Base-by-base conservation (phyloP, 53 echinoderm and acorn worm genomes). In the Temnopleurus reevesii region DNA sequence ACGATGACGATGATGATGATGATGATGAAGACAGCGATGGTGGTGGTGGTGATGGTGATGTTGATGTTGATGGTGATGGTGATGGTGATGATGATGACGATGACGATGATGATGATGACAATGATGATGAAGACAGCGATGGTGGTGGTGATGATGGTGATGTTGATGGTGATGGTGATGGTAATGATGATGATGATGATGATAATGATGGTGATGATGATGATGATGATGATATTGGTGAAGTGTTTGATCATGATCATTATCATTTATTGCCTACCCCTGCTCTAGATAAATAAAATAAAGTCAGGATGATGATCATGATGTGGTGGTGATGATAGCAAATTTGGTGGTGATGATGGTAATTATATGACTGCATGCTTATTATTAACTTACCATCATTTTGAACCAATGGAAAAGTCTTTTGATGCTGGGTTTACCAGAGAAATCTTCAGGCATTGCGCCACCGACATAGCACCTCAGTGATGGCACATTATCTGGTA, bases 381-480 rank as follows among this genome's bases (percentile, higher is more conserved):
- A n/a, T n/a, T n/a, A n/a, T n/a, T 10, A 19, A 71, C 89, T 53
- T 66, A 95, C 95, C 90, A 89, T 24, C 31, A 46, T 80, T 6
- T 46, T 80, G 31, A 95, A 90, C 93, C 91, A 93, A 2, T 89
- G 58, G 21, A 84, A 90, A 7, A 95, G 76, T 76, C 76, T 76
- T 64, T 77, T 89, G 5, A 84, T 43, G 29, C 46, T 76, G 23
- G 84, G 77, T 35, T 41, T 45, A 19, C 91, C 90, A 17, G 29
- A 33, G 76, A 86, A 93, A 25, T 93, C 91, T 66, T 93, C 71
- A 12, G 81, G 90, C 23, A 51, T 12, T 27, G 91, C 91, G 36
- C 89, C 91, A n/a, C 93, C 91, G n/a, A 93, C 49, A 53, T 89
- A 93, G 36, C 95, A 95, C 71, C 93, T 89, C 64, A 95, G 55